Conservation (phyloP, 1,140 invertebrate species). For the Neotoxoptera formosana region DNA sequence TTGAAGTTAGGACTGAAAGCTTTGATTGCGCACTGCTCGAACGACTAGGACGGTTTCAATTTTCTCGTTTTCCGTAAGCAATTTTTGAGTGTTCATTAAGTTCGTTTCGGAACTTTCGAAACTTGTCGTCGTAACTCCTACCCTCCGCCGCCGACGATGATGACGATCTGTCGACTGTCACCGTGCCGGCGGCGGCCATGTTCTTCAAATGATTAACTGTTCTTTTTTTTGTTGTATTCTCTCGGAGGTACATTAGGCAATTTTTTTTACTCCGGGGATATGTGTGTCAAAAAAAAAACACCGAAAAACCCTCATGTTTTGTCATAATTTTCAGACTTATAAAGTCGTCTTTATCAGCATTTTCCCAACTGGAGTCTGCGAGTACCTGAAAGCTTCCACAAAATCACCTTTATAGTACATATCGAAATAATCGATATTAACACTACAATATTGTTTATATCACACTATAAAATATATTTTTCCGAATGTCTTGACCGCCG, state of each 20-base stretch:
- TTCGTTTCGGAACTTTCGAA: neutral
- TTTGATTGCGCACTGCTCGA: neutral
- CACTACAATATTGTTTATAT: too few species aligned
- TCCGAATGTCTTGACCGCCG: neutral
- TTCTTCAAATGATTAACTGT: neutral
- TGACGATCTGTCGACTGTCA: neutral
- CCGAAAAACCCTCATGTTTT: too few species aligned
- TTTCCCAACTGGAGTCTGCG: neutral
- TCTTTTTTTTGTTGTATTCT: neutral
- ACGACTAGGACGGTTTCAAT: neutral
- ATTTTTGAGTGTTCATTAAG: constrained; percentile 12
- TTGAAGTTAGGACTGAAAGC: neutral
- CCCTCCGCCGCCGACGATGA: neutral
- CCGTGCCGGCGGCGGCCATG: too few species aligned
- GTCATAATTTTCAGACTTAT: too few species aligned
- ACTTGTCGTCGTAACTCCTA: neutral
- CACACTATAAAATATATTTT: neutral
- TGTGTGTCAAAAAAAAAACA: too few species aligned
- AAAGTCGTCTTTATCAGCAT: neutral
- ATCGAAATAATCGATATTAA: too few species aligned
- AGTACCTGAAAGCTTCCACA: neutral
- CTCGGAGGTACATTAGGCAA: too few species aligned
- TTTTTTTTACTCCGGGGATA: too few species aligned
- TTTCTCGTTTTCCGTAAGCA: neutral
- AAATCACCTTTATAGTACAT: neutral